Base-by-base conservation (phyloP, 2,797 vertebrate genomes). In the Epinephelus coioides region DNA sequence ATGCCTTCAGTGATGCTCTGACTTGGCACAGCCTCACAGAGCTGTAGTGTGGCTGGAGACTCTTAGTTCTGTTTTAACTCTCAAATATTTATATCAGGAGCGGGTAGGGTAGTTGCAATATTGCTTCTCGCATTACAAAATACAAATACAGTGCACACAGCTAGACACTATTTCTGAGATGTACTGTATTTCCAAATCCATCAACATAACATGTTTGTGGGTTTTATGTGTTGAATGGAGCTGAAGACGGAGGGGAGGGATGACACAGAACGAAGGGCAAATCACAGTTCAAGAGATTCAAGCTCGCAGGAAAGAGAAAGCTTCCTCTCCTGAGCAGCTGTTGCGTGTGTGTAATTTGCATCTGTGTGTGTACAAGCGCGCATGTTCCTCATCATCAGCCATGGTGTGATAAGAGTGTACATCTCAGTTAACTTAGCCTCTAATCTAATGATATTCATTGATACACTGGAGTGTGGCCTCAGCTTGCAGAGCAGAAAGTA, bases 391-490 rank as follows among this genome's bases (percentile, higher is more conserved):
- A 51, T 73, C 76, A 82, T 79, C 59, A 53, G 50, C 49, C 4
- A 0, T 38, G 38, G 65, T 56, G 65, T 74, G 66, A 88, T 68
- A 66, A 34, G 40, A 65, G 73, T 57, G 68, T 76, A 72, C 69
- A 69, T 78, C 76, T 88, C 73, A 67, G 86, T 85, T 87, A 85
- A 74, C 70, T 79, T 59, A 75, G 84, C 55, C 83, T 73, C 71
- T 73, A 67, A 81, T 82, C 78, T 90, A 85, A 90, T 88, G 79
- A 79, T 87, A 90, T 91, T 92, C 86, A 86, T 88, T 89, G 82
- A 82, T 86, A 92, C 82, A 73, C 40, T 79, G 83, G 79, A 79
- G 85, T 75, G 78, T 76, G 84, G 79, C 77, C 65, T 19, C 72
- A 83, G 84, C 78, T 86, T 76, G 82, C 79, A 9, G 65, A 81